Evolutionary conservation across 2,888 invertebrate genomes (phyloP), one percentile per base, ranked within the genome.

Genomic region (Dorcus hopei): DNA sequence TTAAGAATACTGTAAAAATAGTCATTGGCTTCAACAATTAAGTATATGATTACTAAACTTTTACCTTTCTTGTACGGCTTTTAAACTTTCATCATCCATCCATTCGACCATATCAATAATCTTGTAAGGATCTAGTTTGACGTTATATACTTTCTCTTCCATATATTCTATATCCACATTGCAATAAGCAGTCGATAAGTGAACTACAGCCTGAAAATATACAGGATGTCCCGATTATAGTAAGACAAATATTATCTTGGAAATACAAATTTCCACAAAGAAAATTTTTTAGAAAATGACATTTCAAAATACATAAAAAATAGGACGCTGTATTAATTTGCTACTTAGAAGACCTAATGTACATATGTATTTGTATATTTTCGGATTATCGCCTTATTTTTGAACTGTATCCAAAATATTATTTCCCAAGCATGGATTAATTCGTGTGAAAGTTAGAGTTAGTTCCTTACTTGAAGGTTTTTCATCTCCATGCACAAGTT

Each of bases 401-500:
- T 5, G 5, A 26, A 26, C 26, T 5, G 2, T 26, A 4, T 26
- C 26, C 6, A 33, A 33, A 33, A 33, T 33, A 6, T 33, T 5
- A 5, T 26, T 26, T 26, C 0, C 3, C 26, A 33, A 33, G 7
- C 7, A 5, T 33, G 26, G 4, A 7, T 33, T 33, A 33, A 33
- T 33, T 33, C 1, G 26, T 5, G 26, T 7, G 26, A 19, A 3
- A 19, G 3, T 19, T 19, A 19, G 19, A 3, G 3, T 19, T 19
- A 3, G 1, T 33, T 33, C 6, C 43, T 45, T 9, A 62, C 82
- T 57, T 71, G 67, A 9, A 79, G 56, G 47, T 73, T 70, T 40
- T 68, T 66, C 52, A 76, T 74, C 14, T 58, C 69, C 19, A 67
- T 65, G 1, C 68, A 71, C 38, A 76, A 38, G 33, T 76, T 73